Evolutionary conservation across 2,113 vertebrate species (phyloP).

Genomic region (Poeciliopsis prolifica): DNA sequence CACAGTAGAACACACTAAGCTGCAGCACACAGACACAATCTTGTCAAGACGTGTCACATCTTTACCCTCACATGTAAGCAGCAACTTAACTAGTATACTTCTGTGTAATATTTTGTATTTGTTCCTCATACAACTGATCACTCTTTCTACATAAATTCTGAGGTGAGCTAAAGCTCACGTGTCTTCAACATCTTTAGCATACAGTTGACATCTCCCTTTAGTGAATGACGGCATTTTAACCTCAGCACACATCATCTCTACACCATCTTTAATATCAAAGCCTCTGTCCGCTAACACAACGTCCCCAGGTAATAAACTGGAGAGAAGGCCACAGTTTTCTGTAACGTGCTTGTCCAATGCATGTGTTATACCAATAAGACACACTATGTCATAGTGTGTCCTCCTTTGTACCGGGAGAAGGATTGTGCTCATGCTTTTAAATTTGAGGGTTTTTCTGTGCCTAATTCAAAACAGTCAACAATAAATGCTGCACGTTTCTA

Average conservation of each 20-base stretch:
- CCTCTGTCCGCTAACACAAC: too few relatives aligned
- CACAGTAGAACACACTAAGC: background rate
- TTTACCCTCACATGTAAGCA: background rate
- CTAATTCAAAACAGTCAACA: too few relatives aligned
- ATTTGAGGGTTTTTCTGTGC: too few relatives aligned
- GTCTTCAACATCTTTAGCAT: background rate
- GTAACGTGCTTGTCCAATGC: constrained; percentile 5
- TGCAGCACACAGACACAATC: constrained; percentile 2
- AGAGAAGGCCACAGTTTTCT: constrained; percentile 9
- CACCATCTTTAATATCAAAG: too few relatives aligned
- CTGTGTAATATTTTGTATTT: background rate
- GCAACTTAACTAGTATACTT: background rate
- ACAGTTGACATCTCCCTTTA: background rate
- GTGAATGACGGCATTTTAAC: constrained; percentile 1
- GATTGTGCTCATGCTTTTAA: too few relatives aligned
- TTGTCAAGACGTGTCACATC: constrained; percentile 1
- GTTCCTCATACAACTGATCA: background rate
- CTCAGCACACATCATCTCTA: background rate
- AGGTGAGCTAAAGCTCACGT: background rate
- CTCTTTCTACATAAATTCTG: background rate
- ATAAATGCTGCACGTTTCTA: too few relatives aligned
- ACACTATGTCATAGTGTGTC: too few relatives aligned
- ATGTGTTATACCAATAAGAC: background rate
- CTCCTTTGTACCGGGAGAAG: too few relatives aligned
- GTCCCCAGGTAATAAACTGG: too few relatives aligned